A percentile compares a stretch with the other conserved stretches of the same genome.
Evolutionary conservation across 2,888 invertebrate species (phyloP).

Genomic region (Heliconius charithonia): DNA sequence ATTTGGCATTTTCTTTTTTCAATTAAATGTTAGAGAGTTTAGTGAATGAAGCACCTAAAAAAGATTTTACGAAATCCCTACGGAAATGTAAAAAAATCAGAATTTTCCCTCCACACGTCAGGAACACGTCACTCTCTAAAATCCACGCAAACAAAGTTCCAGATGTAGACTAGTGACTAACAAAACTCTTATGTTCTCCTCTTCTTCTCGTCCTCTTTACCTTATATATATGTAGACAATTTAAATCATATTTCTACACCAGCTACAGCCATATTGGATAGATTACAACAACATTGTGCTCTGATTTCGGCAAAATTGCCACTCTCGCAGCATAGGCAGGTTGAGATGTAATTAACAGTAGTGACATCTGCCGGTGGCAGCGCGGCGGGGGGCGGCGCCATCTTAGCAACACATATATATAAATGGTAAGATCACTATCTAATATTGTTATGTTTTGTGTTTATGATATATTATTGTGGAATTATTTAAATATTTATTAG

Average conservation of each 20-base stretch:
- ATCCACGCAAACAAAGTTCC: no score
- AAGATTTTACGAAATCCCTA: no score
- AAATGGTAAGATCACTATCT: conserved; percentile 20
- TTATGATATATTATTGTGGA: not conserved
- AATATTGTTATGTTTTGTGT: not conserved
- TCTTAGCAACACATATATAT: conserved; percentile 34
- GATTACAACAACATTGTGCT: conserved; percentile 11
- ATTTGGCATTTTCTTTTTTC: no score
- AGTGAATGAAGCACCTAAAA: no score
- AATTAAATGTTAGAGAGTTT: no score
- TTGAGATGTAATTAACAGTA: conserved; percentile 50
- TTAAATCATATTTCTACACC: not conserved
- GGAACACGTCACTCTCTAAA: no score
- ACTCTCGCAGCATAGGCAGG: conserved; percentile 50
- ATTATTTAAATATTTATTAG: not conserved
- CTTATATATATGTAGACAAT: not conserved
- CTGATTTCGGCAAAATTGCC: conserved; percentile 49
- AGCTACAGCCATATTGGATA: conserved; percentile 1
- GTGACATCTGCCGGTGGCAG: conserved; percentile 63
- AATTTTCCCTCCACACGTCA: no score
- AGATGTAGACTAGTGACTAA: no score
- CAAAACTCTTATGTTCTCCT: no score
- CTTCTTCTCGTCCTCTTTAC: not conserved
- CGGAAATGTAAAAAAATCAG: no score
- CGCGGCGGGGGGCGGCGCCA: conserved; percentile 63